Evolutionary conservation across 2,888 invertebrate genomes (phyloP).

Genomic region (Pogonocherus hispidulus): DNA sequence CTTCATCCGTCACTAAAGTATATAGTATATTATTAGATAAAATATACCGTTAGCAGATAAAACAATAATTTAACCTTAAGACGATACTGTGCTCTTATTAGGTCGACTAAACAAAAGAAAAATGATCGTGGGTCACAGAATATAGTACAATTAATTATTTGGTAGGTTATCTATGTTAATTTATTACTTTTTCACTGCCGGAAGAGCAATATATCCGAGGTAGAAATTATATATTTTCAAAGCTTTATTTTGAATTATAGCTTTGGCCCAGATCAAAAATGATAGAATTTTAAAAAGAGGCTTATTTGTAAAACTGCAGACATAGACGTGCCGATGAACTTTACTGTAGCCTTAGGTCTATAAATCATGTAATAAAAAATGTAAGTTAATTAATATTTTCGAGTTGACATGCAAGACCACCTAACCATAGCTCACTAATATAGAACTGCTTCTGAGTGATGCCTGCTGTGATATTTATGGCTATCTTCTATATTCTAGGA

Average conservation of each 20-base stretch:
- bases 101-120: conserved; percentile 18
- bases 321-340: neutral
- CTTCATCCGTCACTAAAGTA: conserved; percentile 26
- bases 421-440: conserved; percentile 49
- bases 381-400: conserved; percentile 49
- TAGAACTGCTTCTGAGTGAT: conserved; percentile 46
- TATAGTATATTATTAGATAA: conserved; percentile 20
- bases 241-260: neutral
- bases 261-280: neutral
- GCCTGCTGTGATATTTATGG: conserved; percentile 53
- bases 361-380: conserved; percentile 47
- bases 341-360: conserved; percentile 1
- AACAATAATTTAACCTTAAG: conserved; percentile 13
- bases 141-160: conserved; percentile 6
- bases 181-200: conserved; percentile 1
- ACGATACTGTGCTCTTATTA: conserved; percentile 3
- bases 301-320: neutral
- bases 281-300: neutral
- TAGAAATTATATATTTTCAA: neutral
- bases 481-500: conserved; percentile 42
- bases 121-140: neutral
- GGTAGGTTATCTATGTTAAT: conserved; percentile 12
- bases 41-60: conserved; percentile 30
- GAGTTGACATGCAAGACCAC: conserved; percentile 49
- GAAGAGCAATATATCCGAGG: neutral